Base-by-base conservation (phyloP, 2,888 invertebrate genomes). In the Ernsta delagoae region DNA sequence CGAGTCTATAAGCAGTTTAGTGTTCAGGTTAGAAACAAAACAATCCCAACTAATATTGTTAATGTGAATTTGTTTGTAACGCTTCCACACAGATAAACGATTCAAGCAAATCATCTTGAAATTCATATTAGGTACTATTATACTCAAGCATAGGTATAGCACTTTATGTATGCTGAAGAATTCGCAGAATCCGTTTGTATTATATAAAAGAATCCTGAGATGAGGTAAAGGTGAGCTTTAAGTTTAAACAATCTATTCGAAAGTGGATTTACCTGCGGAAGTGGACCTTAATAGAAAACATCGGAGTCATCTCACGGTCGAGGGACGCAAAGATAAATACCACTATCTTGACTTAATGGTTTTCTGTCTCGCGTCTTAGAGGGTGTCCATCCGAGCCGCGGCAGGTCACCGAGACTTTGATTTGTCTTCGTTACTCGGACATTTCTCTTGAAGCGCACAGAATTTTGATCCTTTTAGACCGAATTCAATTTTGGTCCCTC, bases 341-440 rank as follows among this genome's bases (percentile, higher is more conserved):
- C 82, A 84, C 85, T 85, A 87, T 89, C 86, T 87, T 81, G 82
- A 83, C 84, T 87, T 89, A 91, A 90, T 90, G 86, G 89, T 80
- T 87, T 89, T 84, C 85, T 83, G 89, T 87, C 89, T 80, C 80
- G 72, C 75, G 78, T 84, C 81, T 84, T 78, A 77, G 83, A 82
- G 87, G 87, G 88, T 81, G 88, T 87, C 86, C 85, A 82, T 84
- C 84, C 79, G 79, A 76, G 75, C 73, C 77, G 64, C 75, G 83
- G 79, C 87, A 83, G 87, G 86, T 86, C 89, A 85, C 77, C 72
- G 77, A 76, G 76, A 79, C 84, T 83, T 90, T 90, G 89, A 92
- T 92, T 92, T 92, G 92, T 92, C 92, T 92, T 92, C 92, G 91
- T 92, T 91, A 90, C 84, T 75, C 76, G 76, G 89, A 88, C 90